Evolutionary conservation across 2,113 vertebrate species (phyloP), one percentile per base, ranked within the genome.

Genomic region (Psittacus erithacus): DNA sequence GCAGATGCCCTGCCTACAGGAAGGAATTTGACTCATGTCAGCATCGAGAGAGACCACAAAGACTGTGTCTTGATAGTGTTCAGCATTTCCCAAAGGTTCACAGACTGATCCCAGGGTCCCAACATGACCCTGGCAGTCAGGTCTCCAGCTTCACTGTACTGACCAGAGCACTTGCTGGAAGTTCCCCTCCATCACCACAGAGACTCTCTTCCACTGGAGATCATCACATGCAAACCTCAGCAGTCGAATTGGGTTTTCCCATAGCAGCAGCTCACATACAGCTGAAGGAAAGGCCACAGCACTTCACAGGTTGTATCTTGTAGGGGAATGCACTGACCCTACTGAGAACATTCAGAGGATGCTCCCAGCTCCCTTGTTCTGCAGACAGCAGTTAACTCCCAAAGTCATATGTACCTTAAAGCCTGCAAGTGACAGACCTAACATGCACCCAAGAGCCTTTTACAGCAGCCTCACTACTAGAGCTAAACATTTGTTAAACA

Each of bases 351-450:
- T 10, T 23, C 41, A 8, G 6, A 0, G 27, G 27, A 25, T 20
- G 38, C 57, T 82, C 67, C 68, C 55, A 63, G 46, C 55, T 88
- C 12, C 7, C 23, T 27, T 13, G 5, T 38, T 76, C 43, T 77
- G 44, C 33, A 55, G 67, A 27, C 25, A 88, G 57, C 2, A 50
- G 19, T 35, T 24, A 71, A 35, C 23, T 49, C 50, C 11, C 2
- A 7, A 74, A 62, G 6, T 16, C 12, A 0, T 2, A 6, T 0
- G 0, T 0, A 33, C 43, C 35, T 52, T 67, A 47, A 84, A 87
- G 41, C 38, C 67, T 46, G 46, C 23, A 28, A 87, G 38, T 0
- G 2, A 39, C 62, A 84, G 55, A 62, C 62, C 39, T 9, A 35
- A 75, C 78, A 17, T 1, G 1, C 57, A 73, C 60, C 8, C 0